Conservation (phyloP, 2,888 invertebrate species). For the Chrysodeixis includens region DNA sequence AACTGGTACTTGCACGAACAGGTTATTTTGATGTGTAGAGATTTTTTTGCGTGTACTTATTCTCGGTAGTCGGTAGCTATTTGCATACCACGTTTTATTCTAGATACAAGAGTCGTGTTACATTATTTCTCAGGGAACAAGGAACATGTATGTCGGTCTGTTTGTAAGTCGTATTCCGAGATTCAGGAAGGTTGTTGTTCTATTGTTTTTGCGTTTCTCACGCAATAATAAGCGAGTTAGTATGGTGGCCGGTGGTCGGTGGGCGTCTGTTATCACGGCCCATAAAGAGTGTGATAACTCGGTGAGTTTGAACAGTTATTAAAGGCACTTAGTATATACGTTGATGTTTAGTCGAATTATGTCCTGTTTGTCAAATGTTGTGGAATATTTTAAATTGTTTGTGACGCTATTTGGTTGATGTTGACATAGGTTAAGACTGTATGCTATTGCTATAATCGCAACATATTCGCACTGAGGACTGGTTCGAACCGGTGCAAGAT, state of each 20-base stretch:
- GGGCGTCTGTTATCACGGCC: constrained; percentile 55
- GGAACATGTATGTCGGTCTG: constrained; percentile 52
- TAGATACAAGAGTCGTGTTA: constrained; percentile 20
- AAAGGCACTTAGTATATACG: constrained; percentile 51
- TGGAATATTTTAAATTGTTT: background rate
- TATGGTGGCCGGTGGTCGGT: constrained; percentile 27
- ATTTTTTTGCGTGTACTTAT: constrained; percentile 27
- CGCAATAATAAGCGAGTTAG: constrained; percentile 45
- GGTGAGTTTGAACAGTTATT: constrained; percentile 68
- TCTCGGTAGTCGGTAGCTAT: constrained; percentile 31
- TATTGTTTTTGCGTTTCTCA: constrained; percentile 58
- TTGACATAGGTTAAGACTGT: too few relatives aligned
- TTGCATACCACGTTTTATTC: constrained; percentile 38
- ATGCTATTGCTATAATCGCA: too few relatives aligned
- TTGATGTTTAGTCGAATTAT: constrained; percentile 42
- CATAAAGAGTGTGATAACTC: constrained; percentile 64
- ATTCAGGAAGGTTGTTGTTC: constrained; percentile 55
- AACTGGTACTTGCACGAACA: constrained; percentile 43
- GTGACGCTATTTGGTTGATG: too few relatives aligned
- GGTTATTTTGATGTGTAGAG: constrained; percentile 34
- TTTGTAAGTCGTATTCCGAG: constrained; percentile 39
- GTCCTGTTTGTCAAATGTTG: constrained; percentile 51
- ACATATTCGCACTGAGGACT: too few relatives aligned
- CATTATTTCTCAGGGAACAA: constrained; percentile 68
- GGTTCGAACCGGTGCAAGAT: too few relatives aligned